Evolutionary conservation across 1,140 invertebrate species (phyloP), one percentile per base, ranked within the genome.

Genomic region (Meloidogyne floridensis): DNA sequence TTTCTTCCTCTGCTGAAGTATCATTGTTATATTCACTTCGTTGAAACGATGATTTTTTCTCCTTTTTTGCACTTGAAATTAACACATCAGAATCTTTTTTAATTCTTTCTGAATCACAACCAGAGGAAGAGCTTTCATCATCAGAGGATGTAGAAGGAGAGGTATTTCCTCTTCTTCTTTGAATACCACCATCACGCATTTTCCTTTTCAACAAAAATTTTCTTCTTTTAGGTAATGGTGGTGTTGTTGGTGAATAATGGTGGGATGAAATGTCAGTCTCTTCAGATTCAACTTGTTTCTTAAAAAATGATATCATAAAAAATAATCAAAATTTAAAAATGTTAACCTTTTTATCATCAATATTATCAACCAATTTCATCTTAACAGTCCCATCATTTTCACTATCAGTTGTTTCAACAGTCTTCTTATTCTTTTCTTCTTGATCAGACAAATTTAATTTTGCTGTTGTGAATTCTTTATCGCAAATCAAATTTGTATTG

Each of bases 91-190:
- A 3, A 15, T 47, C 20, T 32, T 13, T 32, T 80, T 73, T 43
- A 20, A 75, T 80, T 32, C 6, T 65, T n/a, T 53, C 75, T 18
- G 43, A 47, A 47, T 80, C 43, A 20, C 43, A 10, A 4, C 70
- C 71, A 80, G 13, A 53, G 75, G 13, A 59, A 72, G 47, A 43
- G 20, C 80, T 72, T 51, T 69, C 43, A n/a, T 69, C 20, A n/a
- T 69, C 20, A n/a, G 77, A 69, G 11, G 77, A 78, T 18, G 77
- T 69, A 65, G 69, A 77, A 75, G 13, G 77, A 54, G 56, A 59
- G 13, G 11, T 59, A 15, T 1, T 2, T 15, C 6, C n/a, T 65
- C 15, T 65, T 65, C 59, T n/a, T 18, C n/a, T 65, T 65, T 65
- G 59, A 65, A 65, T 7, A n/a, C 15, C 56, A 15, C 56, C 15